Percentiles rank a stretch among this genome's conserved stretches.
These are phyloP conservation scores for Oostethus manadensis DNA, from an alignment of 2,113 vertebrate species.

Conservation along the genomic window DNA sequence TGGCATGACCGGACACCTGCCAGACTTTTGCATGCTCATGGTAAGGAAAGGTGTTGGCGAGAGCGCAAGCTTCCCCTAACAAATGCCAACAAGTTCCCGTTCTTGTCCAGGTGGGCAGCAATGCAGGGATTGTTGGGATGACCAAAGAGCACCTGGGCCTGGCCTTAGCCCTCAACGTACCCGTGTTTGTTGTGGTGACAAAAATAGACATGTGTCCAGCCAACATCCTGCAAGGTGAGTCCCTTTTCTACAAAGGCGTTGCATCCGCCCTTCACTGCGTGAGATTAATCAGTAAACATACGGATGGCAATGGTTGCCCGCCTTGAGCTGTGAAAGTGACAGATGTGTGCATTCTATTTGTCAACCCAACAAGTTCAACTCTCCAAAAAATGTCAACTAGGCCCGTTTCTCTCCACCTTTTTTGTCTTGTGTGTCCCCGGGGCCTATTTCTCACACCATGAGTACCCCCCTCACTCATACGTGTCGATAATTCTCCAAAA, in stretches of 20 bases:
- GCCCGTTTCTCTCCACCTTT: no score
- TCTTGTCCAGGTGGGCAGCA: constrained; percentile 86
- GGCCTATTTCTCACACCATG: no score
- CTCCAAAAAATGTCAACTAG: no score
- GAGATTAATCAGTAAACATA: background rate
- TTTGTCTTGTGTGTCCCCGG: no score
- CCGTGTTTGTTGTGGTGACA: constrained; percentile 96
- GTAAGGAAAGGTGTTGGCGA: constrained; percentile 28
- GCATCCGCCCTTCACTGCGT: background rate
- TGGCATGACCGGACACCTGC: constrained; percentile 96
- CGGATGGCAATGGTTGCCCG: no score
- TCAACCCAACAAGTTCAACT: no score
- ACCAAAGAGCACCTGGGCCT: constrained; percentile 97
- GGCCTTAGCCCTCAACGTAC: constrained; percentile 93
- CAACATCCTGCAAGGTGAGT: constrained; percentile 94
- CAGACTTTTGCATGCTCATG: constrained; percentile 99
- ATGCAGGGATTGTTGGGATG: constrained; percentile 97
- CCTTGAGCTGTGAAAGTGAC: no score
- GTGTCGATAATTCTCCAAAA: no score
- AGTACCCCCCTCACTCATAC: no score
- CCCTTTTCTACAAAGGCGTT: background rate
- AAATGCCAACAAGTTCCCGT: background rate
- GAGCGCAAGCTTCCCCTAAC: background rate
- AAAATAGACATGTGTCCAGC: constrained; percentile 99
- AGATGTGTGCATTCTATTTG: no score